These are phyloP conservation scores for Scaptomyza tumidula DNA, from an alignment of 2,888 invertebrate genomes.

Conservation along the genomic window DNA sequence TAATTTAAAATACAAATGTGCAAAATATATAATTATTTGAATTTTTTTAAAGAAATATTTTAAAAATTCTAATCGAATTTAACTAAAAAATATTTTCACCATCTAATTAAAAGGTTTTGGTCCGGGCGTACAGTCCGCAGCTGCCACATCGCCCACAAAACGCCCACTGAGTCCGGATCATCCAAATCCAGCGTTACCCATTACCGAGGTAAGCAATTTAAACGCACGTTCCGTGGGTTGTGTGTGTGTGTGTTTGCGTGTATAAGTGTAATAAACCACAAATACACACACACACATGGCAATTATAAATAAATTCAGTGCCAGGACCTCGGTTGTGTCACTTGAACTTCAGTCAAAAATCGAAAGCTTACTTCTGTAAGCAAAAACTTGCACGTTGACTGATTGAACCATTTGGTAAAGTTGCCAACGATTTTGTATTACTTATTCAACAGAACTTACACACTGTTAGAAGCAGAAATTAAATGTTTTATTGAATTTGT, in stretches of 20 bases:
- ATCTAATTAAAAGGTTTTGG: constrained; percentile 85
- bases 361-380: constrained; percentile 54
- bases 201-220: constrained; percentile 86
- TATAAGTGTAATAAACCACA: constrained; percentile 24
- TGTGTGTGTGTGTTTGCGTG: constrained; percentile 8
- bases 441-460: constrained; percentile 8
- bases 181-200: constrained; percentile 88
- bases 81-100: background rate
- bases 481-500: background rate
- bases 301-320: constrained; percentile 5
- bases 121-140: constrained; percentile 84
- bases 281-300: constrained; percentile 3
- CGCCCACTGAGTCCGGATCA: constrained; percentile 87
- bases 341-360: constrained; percentile 35
- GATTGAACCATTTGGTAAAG: constrained; percentile 41
- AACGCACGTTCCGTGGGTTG: background rate
- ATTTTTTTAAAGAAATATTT: no score
- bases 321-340: constrained; percentile 15
- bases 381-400: constrained; percentile 10
- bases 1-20: no score
- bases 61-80: no score
- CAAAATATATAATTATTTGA: no score
- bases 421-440: constrained; percentile 28
- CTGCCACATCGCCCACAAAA: constrained; percentile 85
- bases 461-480: background rate